These are phyloP conservation scores for Bombus huntii DNA, from an alignment of 1,140 invertebrate species.

Conservation along the genomic window DNA sequence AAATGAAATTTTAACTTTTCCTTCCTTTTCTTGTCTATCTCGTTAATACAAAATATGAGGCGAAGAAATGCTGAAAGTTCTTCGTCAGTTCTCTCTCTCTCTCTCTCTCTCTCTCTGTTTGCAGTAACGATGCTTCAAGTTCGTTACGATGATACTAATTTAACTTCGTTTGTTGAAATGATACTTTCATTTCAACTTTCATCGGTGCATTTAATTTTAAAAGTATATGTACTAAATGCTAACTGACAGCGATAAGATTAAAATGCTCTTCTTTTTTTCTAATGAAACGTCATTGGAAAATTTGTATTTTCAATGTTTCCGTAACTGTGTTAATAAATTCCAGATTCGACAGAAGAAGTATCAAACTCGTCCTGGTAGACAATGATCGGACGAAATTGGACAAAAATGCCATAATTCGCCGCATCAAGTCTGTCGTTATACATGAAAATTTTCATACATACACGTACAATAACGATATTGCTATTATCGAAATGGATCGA, in stretches of 20 bases:
- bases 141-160: not conserved
- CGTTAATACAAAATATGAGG: not conserved
- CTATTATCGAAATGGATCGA: constrained; percentile 87
- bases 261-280: no score
- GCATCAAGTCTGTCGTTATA: constrained; percentile 79
- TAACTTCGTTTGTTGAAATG: not conserved
- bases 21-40: not conserved
- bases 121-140: not conserved
- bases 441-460: constrained; percentile 88
- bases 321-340: constrained; percentile 34
- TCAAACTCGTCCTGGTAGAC: constrained; percentile 81
- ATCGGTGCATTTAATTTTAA: no score
- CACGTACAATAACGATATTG: constrained; percentile 92
- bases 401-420: constrained; percentile 72
- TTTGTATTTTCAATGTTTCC: not conserved
- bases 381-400: constrained; percentile 76
- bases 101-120: not conserved
- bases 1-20: not conserved
- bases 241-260: no score
- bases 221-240: no score
- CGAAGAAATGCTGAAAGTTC: not conserved
- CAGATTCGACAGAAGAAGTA: constrained; percentile 79
- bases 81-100: not conserved
- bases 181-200: no score
- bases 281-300: no score